phyloP scores from a whole-genome alignment of 2,797 vertebrate species.

The Cetoscarus ocellatus region DNA sequence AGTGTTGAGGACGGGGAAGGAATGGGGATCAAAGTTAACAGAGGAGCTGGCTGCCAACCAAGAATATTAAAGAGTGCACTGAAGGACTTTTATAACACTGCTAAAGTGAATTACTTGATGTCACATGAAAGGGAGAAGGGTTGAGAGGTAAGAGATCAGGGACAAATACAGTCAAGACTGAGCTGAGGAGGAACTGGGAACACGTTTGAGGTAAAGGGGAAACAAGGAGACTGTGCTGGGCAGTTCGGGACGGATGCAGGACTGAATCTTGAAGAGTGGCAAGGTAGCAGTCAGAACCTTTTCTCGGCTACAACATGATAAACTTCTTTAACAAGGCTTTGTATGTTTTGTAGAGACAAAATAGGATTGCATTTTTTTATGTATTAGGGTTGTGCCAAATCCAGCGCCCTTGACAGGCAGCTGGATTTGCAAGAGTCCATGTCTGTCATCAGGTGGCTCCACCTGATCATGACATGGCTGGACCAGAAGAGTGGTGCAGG shows the following conservation, averaged over 20 bases:
- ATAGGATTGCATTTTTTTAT: not conserved
- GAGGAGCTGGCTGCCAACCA: conserved; percentile 43
- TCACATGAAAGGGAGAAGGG: not conserved
- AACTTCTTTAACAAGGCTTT: conserved; percentile 2
- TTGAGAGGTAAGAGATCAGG: not conserved
- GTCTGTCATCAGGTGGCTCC: too few species aligned
- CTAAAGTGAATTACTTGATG: conserved; percentile 14
- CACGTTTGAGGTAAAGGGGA: not conserved
- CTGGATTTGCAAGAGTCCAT: too few species aligned
- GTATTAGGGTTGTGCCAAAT: too few species aligned
- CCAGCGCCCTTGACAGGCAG: too few species aligned
- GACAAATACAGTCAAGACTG: conserved; percentile 8
- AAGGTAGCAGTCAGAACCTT: conserved; percentile 1
- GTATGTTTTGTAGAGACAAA: not conserved
- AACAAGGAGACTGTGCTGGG: not conserved
- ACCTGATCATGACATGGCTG: too few species aligned
- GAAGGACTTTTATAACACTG: conserved; percentile 28
- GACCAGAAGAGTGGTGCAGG: too few species aligned
- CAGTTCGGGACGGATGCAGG: conserved; percentile 10
- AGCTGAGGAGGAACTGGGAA: not conserved
- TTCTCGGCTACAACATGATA: conserved; percentile 12
- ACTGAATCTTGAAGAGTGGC: not conserved
- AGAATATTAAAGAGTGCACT: conserved; percentile 35
- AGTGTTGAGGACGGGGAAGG: conserved; percentile 21
- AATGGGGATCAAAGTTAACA: conserved; percentile 9